These are phyloP conservation scores for Cerastis rubricosa DNA, from an alignment of 2,888 invertebrate genomes.

Conservation along the genomic window DNA sequence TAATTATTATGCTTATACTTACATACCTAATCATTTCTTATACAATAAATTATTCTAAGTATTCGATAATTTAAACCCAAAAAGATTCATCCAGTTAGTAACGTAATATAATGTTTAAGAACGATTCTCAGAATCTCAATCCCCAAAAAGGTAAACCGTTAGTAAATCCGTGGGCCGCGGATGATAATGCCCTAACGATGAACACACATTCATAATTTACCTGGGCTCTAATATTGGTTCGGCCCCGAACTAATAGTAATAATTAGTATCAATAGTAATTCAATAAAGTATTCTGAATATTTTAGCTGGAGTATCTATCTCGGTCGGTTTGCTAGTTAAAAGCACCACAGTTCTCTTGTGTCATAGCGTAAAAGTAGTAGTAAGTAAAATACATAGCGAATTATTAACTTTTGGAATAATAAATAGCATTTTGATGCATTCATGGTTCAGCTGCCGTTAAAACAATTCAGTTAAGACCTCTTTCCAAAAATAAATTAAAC, in stretches of 20 bases:
- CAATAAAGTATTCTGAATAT: conserved; percentile 48
- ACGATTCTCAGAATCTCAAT: conserved; percentile 49
- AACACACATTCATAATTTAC: conserved; percentile 60
- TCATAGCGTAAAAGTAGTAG: too few species aligned
- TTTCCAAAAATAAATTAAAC: too few species aligned
- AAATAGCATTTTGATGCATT: conserved; percentile 12
- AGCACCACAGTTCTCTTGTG: background rate
- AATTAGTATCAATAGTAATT: too few species aligned
- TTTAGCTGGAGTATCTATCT: conserved; percentile 15
- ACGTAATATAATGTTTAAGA: conserved; percentile 29
- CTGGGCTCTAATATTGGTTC: conserved; percentile 38
- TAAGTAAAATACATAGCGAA: background rate
- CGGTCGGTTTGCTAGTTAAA: conserved; percentile 5
- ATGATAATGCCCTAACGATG: conserved; percentile 57
- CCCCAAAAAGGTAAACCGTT: conserved; percentile 57
- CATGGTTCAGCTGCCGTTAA: too few species aligned
- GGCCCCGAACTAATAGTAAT: too few species aligned
- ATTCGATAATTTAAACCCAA: conserved; percentile 18
- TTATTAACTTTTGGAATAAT: background rate
- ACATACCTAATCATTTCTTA: background rate
- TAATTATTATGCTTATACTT: too few species aligned
- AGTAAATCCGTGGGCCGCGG: conserved; percentile 41
- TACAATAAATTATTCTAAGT: background rate
- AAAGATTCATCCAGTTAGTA: conserved; percentile 8
- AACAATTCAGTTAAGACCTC: too few species aligned